phyloP scores from a whole-genome alignment of 2,113 vertebrate species.

The Morone chrysops region DNA sequence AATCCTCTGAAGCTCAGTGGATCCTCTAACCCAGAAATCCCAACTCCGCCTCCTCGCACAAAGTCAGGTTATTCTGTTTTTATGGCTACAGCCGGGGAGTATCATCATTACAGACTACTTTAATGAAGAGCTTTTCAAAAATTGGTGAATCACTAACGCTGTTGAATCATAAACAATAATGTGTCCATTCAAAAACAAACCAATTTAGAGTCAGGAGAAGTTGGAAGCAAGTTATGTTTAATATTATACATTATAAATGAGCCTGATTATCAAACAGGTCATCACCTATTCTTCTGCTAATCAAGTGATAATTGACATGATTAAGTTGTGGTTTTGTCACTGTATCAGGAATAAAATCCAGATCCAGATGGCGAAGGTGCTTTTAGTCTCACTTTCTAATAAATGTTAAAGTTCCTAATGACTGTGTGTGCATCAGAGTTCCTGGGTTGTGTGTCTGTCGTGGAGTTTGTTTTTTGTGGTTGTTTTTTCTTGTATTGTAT shows the following conservation, averaged over 20 bases:
- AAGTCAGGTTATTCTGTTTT: slow-evolving; percentile 27
- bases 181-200: neutral
- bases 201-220: neutral
- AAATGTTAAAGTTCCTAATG: no score
- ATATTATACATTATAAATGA: neutral
- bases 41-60: slow-evolving; percentile 6
- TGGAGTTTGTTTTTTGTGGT: no score
- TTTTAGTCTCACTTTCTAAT: neutral
- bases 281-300: neutral
- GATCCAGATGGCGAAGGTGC: neutral
- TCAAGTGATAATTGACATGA: neutral
- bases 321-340: neutral
- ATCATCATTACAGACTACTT: neutral
- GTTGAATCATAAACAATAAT: neutral
- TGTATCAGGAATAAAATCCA: neutral
- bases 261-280: neutral
- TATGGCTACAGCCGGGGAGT: neutral
- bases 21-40: slow-evolving; percentile 73
- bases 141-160: neutral
- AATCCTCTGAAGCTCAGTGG: slow-evolving; percentile 59
- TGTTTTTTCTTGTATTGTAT: no score
- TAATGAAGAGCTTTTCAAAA: neutral
- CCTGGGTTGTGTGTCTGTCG: no score
- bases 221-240: neutral
- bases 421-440: no score